phyloP scores from a whole-genome alignment of 2,797 vertebrate genomes.

The Champsocephalus esox region DNA sequence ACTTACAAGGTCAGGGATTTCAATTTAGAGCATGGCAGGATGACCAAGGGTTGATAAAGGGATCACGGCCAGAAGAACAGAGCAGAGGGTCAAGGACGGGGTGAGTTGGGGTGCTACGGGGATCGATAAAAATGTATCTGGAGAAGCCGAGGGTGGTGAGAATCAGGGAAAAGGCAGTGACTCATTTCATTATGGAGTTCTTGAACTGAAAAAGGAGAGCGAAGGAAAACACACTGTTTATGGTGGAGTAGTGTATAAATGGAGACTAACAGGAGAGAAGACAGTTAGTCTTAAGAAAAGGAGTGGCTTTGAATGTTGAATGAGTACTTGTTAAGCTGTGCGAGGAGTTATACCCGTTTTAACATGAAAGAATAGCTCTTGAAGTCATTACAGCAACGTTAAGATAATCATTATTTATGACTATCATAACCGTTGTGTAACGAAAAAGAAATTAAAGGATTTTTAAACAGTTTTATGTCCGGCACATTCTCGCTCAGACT shows the following conservation, averaged over 20 bases:
- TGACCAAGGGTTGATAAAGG: constrained; percentile 13
- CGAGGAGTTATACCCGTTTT: background rate
- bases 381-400: constrained; percentile 19
- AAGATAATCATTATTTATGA: constrained; percentile 15
- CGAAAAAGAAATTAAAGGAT: background rate
- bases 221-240: background rate
- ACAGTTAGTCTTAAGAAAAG: background rate
- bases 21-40: constrained; percentile 4
- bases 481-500: constrained; percentile 5
- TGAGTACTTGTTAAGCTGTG: background rate
- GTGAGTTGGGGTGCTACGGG: background rate
- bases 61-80: background rate
- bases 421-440: background rate
- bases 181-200: background rate
- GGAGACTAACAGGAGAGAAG: background rate
- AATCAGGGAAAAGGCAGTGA: constrained; percentile 8
- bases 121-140: background rate
- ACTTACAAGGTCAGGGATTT: constrained; percentile 19
- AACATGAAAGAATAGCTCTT: background rate
- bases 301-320: background rate
- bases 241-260: background rate
- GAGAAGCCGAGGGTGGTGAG: background rate
- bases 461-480: constrained; percentile 11
- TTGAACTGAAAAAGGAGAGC: constrained; percentile 6
- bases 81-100: background rate